phyloP scores from a whole-genome alignment of 2,113 vertebrate species.

The Pedionomus torquatus region DNA sequence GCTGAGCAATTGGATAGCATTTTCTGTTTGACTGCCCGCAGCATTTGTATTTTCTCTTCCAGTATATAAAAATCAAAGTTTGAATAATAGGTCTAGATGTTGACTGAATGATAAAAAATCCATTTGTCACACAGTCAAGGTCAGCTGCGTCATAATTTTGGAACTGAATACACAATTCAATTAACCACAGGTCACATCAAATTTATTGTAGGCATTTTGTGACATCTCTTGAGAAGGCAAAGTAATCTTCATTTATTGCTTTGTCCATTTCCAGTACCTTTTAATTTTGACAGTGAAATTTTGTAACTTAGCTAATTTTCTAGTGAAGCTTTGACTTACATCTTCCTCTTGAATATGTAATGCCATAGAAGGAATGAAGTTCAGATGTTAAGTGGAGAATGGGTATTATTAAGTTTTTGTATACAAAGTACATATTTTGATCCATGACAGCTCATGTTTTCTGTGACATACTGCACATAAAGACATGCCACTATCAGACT shows the following conservation, averaged over 20 bases:
- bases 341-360: background rate
- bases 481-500: background rate
- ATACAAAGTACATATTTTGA: background rate
- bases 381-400: background rate
- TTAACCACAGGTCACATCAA: background rate
- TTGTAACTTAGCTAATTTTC: background rate
- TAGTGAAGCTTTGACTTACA: background rate
- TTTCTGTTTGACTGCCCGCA: background rate
- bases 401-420: background rate
- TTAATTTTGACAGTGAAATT: background rate
- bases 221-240: background rate
- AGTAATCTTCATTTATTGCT: background rate
- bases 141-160: background rate
- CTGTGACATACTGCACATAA: background rate
- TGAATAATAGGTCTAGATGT: background rate
- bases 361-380: background rate
- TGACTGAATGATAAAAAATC: background rate
- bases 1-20: background rate
- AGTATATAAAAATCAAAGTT: background rate
- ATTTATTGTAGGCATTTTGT: background rate
- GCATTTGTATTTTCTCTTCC: background rate
- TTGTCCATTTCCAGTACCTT: background rate
- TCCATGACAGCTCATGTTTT: background rate
- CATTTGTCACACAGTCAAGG: background rate
- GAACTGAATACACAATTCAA: background rate